Base-by-base conservation (phyloP, 2,888 invertebrate genomes). In the Caenorhabditis uteleia region DNA sequence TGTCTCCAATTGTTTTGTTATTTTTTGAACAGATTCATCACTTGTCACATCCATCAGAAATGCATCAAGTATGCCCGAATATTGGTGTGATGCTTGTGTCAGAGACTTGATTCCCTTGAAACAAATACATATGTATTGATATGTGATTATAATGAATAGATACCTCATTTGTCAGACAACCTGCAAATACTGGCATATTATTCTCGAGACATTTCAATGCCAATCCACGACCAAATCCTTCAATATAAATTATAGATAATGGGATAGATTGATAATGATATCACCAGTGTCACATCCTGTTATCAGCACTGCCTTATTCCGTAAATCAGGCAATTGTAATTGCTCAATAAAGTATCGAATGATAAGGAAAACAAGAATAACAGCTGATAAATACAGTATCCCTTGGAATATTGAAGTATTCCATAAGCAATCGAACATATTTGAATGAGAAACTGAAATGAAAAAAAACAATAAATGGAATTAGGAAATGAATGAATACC, bases 171-270 rank as follows among this genome's bases (percentile, higher is more conserved):
- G 77, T 75, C 18, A 77, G 38, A 45, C 78, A 78, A 14, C 74
- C 77, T 12, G 78, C 76, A 56, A 78, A 78, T 2, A 78, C 78
- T 3, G 74, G 68, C 73, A 78, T 78, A 23, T 75, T 75, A 21
- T 66, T 38, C 10, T 55, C 43, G 10, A 77, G 42, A 46, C 74
- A 75, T 54, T 70, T 69, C 27, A 77, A 29, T 0, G 77, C 75
- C 14, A 78, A 46, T 36, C 51, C 65, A 39, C 73, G 67, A 12
- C 78, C 78, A 54, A 78, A 78, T 20, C 78, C 78, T 72, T 25
- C 10, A 59, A 47, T 47, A 55, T 1, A 27, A 29, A 29, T 20
- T 21, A 10, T 6, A 20, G n/a, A 23, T 46, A 8, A 10, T 20
- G 4, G 14, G 10, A 21, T 33, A 20, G n/a, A 14, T 42, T n/a